Conservation (phyloP, 1,140 invertebrate species). For the Holcopasites calliopsidis region DNA sequence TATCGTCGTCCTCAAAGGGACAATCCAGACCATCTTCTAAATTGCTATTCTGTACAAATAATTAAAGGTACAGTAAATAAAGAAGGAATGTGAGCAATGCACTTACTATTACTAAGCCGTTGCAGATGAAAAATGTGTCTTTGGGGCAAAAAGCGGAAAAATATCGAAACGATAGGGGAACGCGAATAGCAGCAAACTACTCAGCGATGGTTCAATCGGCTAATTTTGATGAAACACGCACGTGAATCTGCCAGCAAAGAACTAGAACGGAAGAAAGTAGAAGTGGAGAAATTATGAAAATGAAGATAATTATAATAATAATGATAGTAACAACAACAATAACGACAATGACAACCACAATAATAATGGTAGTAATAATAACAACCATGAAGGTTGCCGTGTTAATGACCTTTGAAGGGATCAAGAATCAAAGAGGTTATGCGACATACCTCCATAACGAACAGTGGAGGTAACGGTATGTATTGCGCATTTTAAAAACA, state of each 20-base stretch:
- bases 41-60: slow-evolving; percentile 50
- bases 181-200: background rate
- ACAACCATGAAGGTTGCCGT: background rate
- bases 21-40: slow-evolving; percentile 74
- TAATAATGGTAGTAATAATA: background rate
- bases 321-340: too few species aligned
- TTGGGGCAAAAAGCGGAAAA: background rate
- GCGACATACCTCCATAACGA: slow-evolving; percentile 36
- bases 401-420: slow-evolving; percentile 57
- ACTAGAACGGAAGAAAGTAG: background rate
- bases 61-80: slow-evolving; percentile 6
- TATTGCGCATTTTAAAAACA: slow-evolving; percentile 6
- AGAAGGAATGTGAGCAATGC: background rate
- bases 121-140: background rate
- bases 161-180: slow-evolving; percentile 1
- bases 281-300: background rate
- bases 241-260: background rate
- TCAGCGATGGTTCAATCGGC: background rate
- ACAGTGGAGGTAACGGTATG: background rate
- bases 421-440: slow-evolving; percentile 46
- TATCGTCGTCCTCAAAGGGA: slow-evolving; percentile 81
- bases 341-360: too few species aligned
- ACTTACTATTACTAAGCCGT: background rate
- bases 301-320: too few species aligned
- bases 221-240: background rate